A percentile compares a stretch with the other conserved stretches of the same genome.
phyloP scores from a whole-genome alignment of 2,113 vertebrate genomes.

The Apteryx owenii region DNA sequence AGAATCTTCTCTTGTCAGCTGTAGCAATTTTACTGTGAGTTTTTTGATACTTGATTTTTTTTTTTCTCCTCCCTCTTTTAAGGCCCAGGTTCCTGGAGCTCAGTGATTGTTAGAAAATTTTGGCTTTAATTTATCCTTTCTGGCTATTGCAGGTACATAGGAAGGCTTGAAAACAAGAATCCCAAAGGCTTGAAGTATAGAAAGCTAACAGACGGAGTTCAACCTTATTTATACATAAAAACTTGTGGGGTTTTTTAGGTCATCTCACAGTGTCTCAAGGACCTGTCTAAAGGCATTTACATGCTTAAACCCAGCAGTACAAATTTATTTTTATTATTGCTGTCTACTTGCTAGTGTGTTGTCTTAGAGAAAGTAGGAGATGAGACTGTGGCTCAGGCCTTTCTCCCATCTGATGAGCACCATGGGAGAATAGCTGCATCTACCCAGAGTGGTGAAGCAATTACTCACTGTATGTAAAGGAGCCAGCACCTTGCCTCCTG shows the following conservation, averaged over 20 bases:
- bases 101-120: neutral
- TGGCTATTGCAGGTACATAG: neutral
- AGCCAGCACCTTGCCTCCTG: neutral
- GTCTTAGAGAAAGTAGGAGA: neutral
- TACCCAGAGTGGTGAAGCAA: neutral
- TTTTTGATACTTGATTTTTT: neutral
- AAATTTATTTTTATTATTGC: neutral
- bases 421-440: neutral
- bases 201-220: neutral
- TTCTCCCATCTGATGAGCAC: fast-evolving
- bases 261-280: neutral
- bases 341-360: neutral
- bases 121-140: neutral
- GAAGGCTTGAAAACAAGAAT: neutral
- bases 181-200: neutral
- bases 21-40: neutral
- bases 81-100: neutral
- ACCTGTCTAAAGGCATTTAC: neutral
- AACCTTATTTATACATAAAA: neutral
- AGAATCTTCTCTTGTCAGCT: neutral
- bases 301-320: neutral
- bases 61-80: neutral
- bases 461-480: neutral
- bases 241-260: neutral
- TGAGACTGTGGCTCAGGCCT: neutral